Evolutionary conservation across 2,797 vertebrate species (phyloP), one percentile per base, ranked within the genome.

Genomic region (Cetoscarus ocellatus): DNA sequence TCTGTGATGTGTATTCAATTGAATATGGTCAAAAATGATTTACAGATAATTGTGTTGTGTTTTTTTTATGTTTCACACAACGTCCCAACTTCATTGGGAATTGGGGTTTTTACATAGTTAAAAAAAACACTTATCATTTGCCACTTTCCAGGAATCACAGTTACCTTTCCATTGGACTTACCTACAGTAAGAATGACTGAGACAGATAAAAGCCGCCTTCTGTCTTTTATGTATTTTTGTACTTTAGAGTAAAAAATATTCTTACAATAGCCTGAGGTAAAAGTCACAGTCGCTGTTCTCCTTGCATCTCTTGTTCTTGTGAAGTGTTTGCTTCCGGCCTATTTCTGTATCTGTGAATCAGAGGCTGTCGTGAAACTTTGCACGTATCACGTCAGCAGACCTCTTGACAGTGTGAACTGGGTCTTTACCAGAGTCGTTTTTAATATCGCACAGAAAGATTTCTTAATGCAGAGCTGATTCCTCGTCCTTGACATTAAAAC

Each of bases 291-390:
- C 52, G 19, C 12, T 60, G 14, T 18, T 64, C 51, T 78, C 51
- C 12, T 54, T 39, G 9, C 63, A 75, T 52, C 48, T 57, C 5
- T 9, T 79, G 69, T 67, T 75, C 64, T 74, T 82, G 79, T 77
- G 63, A 88, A 86, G 48, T 67, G 11, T 40, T 50, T 65, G 63
- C 69, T 76, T 69, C 42, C 9, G 17, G 66, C 51, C 58, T 65
- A 49, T 77, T 79, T 70, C 56, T 59, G 55, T 58, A 55, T 79
- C 54, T 65, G 61, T 71, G 65, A 86, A 75, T 84, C 51, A 67
- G 66, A 71, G 35, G 38, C 61, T 79, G 76, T 77, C 45, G 38
- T 59, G 49, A 60, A 68, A 76, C 76, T 77, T 74, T 72, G 55
- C 39, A 70, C 43, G 34, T 38, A 60, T 61, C 52, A 66, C 57